Conservation (phyloP, 2,113 vertebrate genomes). For the Lamprotornis superbus region DNA sequence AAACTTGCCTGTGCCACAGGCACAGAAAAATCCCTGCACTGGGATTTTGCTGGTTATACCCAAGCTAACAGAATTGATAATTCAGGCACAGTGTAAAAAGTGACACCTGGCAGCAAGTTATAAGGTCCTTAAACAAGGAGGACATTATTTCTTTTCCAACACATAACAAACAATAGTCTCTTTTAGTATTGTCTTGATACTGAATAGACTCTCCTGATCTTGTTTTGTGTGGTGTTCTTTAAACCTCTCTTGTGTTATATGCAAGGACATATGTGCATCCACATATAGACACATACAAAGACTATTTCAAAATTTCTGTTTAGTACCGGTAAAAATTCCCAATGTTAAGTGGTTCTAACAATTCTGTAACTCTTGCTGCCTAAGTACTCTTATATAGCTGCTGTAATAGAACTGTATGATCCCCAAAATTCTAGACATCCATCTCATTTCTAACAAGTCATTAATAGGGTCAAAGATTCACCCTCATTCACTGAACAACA, state of each 20-base stretch:
- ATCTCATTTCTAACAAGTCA: not conserved
- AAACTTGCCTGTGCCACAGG: not conserved
- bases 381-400: not conserved
- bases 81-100: not conserved
- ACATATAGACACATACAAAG: rapidly evolving
- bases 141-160: not conserved
- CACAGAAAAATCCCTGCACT: not conserved
- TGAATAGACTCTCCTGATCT: not conserved
- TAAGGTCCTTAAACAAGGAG: not conserved
- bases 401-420: not conserved
- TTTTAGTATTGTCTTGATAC: not conserved
- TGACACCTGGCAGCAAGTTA: rapidly evolving
- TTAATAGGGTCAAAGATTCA: not conserved
- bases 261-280: not conserved
- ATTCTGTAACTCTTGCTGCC: not conserved
- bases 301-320: not conserved
- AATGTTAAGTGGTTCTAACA: not conserved
- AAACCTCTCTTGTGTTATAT: not conserved
- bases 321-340: not conserved
- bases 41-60: not conserved
- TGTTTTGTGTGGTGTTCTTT: not conserved
- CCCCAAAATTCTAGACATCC: not conserved
- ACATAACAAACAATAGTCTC: not conserved
- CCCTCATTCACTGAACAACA: not conserved
- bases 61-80: not conserved